Evolutionary conservation across 2,797 vertebrate species (phyloP).

Genomic region (Semotilus atromaculatus): DNA sequence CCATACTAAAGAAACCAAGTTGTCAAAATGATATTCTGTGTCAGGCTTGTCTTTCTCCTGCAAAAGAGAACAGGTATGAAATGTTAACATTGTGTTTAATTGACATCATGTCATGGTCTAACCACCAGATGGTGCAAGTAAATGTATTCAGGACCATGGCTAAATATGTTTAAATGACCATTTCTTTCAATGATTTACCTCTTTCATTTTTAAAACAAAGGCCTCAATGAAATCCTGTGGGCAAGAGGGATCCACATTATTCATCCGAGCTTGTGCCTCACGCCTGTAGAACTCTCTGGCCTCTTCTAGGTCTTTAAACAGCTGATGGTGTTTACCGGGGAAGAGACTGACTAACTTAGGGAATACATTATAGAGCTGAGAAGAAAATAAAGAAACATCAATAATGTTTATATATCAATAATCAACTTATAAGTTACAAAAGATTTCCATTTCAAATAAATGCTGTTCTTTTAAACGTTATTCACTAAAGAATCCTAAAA

Average conservation of each 20-base stretch:
- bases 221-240: constrained; percentile 61
- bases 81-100: not conserved
- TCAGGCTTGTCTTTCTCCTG: constrained; percentile 59
- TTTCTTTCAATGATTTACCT: constrained; percentile 46
- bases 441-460: not conserved
- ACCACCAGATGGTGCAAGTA: not conserved
- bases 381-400: not conserved
- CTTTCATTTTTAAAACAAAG: constrained; percentile 58
- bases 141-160: not conserved
- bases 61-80: not conserved
- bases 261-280: constrained; percentile 46
- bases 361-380: constrained; percentile 61
- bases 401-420: no score
- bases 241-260: constrained; percentile 32
- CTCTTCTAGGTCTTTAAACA: constrained; percentile 45
- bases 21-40: constrained; percentile 57
- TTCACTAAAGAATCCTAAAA: not conserved
- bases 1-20: constrained; percentile 47
- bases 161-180: not conserved
- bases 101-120: not conserved
- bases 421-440: no score
- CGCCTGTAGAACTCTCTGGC: constrained; percentile 21
- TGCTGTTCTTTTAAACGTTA: not conserved
- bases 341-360: constrained; percentile 52
- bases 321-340: constrained; percentile 46